These are phyloP conservation scores for Micropoecilia bifurca DNA, from an alignment of 2,797 vertebrate species.

Conservation along the genomic window DNA sequence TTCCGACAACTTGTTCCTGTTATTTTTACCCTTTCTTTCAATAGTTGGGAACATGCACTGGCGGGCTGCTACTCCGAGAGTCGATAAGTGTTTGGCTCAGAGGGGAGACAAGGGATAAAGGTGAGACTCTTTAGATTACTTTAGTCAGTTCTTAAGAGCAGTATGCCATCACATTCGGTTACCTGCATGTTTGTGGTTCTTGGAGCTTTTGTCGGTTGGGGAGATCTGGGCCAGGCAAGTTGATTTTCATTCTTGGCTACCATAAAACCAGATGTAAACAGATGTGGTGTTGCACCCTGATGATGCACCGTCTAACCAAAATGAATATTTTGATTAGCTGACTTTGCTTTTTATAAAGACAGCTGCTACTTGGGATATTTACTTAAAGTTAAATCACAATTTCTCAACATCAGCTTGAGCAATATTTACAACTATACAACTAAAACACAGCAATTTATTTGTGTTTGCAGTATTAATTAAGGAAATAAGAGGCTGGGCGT, in stretches of 20 bases:
- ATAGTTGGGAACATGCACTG: slow-evolving; percentile 78
- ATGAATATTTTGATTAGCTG: not conserved
- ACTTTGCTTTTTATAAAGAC: not conserved
- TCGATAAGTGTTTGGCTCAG: slow-evolving; percentile 75
- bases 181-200: slow-evolving; percentile 5
- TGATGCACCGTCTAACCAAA: not conserved
- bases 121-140: slow-evolving; percentile 51
- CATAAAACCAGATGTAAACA: slow-evolving; percentile 12
- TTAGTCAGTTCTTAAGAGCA: slow-evolving; percentile 34
- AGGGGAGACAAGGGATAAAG: slow-evolving; percentile 52
- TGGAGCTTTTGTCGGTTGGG: slow-evolving; percentile 8
- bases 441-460: not conserved
- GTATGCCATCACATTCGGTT: slow-evolving; percentile 28
- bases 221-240: slow-evolving; percentile 17
- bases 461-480: not conserved
- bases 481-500: not conserved
- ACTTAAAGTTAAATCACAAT: not conserved
- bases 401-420: not conserved
- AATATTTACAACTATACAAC: not conserved
- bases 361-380: not conserved
- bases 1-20: slow-evolving; percentile 93
- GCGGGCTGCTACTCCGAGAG: slow-evolving; percentile 74
- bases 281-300: slow-evolving; percentile 7
- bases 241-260: slow-evolving; percentile 3
- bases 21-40: slow-evolving; percentile 85